Evolutionary conservation across 1,140 invertebrate species (phyloP).

Genomic region (Eumaeus atala): DNA sequence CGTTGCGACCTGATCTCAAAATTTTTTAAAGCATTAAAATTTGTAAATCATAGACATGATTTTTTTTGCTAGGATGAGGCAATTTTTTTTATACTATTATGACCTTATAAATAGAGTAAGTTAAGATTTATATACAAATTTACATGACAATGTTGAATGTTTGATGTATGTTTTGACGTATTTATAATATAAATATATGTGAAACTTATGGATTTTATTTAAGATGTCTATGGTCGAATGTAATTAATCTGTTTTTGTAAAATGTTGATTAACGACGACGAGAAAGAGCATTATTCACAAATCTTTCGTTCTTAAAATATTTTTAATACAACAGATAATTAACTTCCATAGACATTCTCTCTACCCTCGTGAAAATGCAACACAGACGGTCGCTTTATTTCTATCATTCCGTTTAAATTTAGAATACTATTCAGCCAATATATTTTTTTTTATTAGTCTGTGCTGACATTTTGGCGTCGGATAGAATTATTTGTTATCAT

Average conservation of each 20-base stretch:
- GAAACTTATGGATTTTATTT: constrained; percentile 31
- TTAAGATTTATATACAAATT: constrained; percentile 20
- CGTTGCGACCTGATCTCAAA: constrained; percentile 1
- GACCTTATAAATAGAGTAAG: not conserved
- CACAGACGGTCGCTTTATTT: constrained; percentile 62
- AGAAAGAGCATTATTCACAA: too few relatives aligned
- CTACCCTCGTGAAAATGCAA: constrained; percentile 64
- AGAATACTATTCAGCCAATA: constrained; percentile 6
- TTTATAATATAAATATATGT: constrained; percentile 54
- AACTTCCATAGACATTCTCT: constrained; percentile 33
- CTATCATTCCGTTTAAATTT: constrained; percentile 19
- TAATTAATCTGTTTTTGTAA: constrained; percentile 6
- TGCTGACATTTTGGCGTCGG: constrained; percentile 67
- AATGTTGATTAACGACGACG: not conserved
- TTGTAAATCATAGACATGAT: not conserved
- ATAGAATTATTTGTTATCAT: constrained; percentile 28
- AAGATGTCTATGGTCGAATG: constrained; percentile 23
- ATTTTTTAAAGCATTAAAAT: not conserved
- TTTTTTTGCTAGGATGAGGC: too few relatives aligned
- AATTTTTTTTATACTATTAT: too few relatives aligned
- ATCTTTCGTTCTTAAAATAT: not conserved
- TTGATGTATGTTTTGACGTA: constrained; percentile 51
- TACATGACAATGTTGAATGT: constrained; percentile 43
- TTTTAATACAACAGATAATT: constrained; percentile 2
- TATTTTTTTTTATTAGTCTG: constrained; percentile 42